Evolutionary conservation across 2,888 invertebrate genomes (phyloP), one percentile per base, ranked within the genome.

Genomic region (Electrophaes corylata): DNA sequence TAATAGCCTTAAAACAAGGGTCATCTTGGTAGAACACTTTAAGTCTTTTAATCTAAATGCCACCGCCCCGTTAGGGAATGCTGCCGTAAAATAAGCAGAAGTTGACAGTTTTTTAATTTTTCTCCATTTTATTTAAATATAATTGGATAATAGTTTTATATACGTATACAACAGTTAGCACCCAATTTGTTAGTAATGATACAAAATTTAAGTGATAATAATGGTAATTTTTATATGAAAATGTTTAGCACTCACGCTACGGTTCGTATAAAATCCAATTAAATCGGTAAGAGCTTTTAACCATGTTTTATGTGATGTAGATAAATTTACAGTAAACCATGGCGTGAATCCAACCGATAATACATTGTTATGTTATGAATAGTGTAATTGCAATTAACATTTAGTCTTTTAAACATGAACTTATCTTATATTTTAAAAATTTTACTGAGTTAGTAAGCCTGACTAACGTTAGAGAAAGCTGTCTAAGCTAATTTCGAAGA

Each of bases 41-140:
- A 10, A 47, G 12, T 23, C 35, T 60, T 48, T 40, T 58, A 64
- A 73, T 69, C 65, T 70, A 67, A 73, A 72, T 67, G 67, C 64
- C 66, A 51, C 53, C 58, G 51, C 8, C 14, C 62, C 60, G 58
- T 58, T 65, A 57, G 66, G 65, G 46, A 69, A 62, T 69, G 67
- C 65, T 23, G 26, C 26, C 69, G 65, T 66, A 62, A 65, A 72
- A 65, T 67, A 70, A 64, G 65, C 63, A 59, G 72, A 67, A 70
- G 51, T 53, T 35, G 14, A 23, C 6, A 26, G 55, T 67, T 67
- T 70, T 67, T 63, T 51, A 26, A 26, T 57, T 61, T 60, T 57
- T 58, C 53, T 48, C 64, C 64, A 58, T 64, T 67, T 67, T 65
- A 64, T 70, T 71, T 72, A 53, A 60, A 55, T 52, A 71, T 65